Evolutionary conservation across 2,888 invertebrate genomes (phyloP), one percentile per base, ranked within the genome.

Genomic region (Chromoteleia sp.): DNA sequence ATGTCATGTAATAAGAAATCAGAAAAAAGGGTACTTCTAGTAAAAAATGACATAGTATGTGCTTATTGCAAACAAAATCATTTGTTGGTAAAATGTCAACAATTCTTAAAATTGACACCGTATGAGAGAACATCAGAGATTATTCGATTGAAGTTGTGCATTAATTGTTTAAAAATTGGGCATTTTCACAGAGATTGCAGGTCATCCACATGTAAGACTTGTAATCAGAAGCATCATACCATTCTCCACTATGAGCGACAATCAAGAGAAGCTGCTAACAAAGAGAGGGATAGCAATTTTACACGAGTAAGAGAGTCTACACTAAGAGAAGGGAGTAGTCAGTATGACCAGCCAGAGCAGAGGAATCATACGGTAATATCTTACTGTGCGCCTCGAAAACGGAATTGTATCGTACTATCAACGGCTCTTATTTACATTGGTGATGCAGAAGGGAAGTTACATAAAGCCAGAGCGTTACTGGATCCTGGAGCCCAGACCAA

Each of bases 161-260:
- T 33, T 1, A 73, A 73, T 17, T 73, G 73, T 19, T 21, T 73
- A 3, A 61, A 52, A 30, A 0, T 41, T 2, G 61, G 59, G 5
- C 73, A 61, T 39, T 15, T 71, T 19, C 25, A 36, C 21, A 33
- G 43, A 15, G 21, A 52, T n/a, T 73, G 61, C 43, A 17, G 15
- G 43, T 25, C 14, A 5, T 25, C 33, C n/a, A 39, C 4, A 12
- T 71, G 59, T 12, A 71, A 12, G n/a, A 50, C 10, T 8, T 71
- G 61, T 21, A 19, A 58, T 4, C 4, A 19, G n/a, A 50, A 39
- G 39, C 50, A 36, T 29, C 50, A 45, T 25, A 61, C 43, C 0
- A 12, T 50, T 15, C 14, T 65, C 1, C 50, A 50, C 25, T 25
- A 4, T 25, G 3, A 25, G 10, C 10, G 10, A 33, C 33, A 33